Evolutionary conservation across 1,140 invertebrate species (phyloP).

Genomic region (Neodiprion lecontei): DNA sequence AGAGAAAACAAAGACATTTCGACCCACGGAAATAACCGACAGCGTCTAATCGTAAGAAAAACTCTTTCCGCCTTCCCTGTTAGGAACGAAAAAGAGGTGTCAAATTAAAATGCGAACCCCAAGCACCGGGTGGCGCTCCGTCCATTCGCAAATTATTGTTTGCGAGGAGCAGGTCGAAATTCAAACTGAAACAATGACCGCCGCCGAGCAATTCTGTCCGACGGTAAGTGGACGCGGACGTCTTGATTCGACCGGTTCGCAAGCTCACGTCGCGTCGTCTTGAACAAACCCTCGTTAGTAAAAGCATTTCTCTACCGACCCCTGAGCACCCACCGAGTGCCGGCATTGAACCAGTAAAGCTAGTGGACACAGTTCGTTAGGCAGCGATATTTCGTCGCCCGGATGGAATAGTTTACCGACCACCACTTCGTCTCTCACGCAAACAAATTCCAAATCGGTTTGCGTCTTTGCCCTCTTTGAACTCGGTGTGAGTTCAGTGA

Average conservation of each 20-base stretch:
- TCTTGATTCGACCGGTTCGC: not conserved
- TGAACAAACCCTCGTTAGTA: constrained; percentile 5
- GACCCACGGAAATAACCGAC: too few relatives aligned
- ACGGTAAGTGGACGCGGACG: not conserved
- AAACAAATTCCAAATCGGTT: too few relatives aligned
- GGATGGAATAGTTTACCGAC: not conserved
- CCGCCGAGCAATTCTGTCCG: not conserved
- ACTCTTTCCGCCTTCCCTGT: too few relatives aligned
- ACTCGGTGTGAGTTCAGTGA: too few relatives aligned
- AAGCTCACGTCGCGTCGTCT: not conserved
- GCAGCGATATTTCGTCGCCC: not conserved
- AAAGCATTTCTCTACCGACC: not conserved
- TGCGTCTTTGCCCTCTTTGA: too few relatives aligned
- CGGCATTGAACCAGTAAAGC: too few relatives aligned
- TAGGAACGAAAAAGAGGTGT: too few relatives aligned
- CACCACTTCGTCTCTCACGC: not conserved
- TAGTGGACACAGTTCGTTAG: not conserved
- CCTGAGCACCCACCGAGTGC: too few relatives aligned
- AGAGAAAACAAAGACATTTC: too few relatives aligned
- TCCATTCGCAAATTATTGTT: not conserved
- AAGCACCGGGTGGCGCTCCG: too few relatives aligned
- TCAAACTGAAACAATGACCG: not conserved
- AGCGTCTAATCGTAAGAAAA: too few relatives aligned
- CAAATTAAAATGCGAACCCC: too few relatives aligned
- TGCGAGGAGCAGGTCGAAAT: not conserved